Percentiles rank a stretch among this genome's conserved stretches.
Evolutionary conservation across 2,797 vertebrate genomes (phyloP).

Genomic region (Melanotaenia boesemani): DNA sequence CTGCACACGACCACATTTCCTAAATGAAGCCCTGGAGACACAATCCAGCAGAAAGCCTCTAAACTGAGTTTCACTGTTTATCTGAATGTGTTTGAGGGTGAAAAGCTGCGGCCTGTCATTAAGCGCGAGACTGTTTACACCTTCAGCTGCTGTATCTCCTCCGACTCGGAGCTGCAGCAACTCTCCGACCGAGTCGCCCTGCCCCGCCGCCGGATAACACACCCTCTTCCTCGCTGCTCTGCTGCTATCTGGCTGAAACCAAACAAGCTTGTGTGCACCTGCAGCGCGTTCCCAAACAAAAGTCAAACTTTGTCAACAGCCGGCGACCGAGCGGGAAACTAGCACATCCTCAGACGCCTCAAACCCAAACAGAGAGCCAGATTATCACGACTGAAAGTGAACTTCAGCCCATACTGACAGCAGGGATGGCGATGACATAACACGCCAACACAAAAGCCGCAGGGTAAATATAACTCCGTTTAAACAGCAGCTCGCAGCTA

Average conservation of each 20-base stretch:
- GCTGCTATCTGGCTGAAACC: conserved; percentile 54
- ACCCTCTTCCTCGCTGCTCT: conserved; percentile 30
- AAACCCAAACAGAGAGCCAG: conserved; percentile 68
- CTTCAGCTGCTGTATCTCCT: conserved; percentile 1
- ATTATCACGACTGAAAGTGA: conserved; percentile 33
- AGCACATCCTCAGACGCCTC: conserved; percentile 33
- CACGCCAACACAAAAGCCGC: background rate
- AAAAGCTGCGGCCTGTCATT: background rate
- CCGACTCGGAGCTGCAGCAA: background rate
- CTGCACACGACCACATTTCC: too few relatives aligned
- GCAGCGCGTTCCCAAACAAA: conserved; percentile 70
- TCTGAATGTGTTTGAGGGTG: background rate
- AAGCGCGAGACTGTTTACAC: conserved; percentile 26
- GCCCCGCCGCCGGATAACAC: conserved; percentile 18
- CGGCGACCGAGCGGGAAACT: conserved; percentile 42
- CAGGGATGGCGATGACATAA: conserved; percentile 4
- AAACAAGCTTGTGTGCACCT: conserved; percentile 77
- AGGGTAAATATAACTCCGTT: too few relatives aligned
- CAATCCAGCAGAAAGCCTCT: too few relatives aligned
- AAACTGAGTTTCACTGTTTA: conserved; percentile 52
- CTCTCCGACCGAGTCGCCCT: conserved; percentile 34
- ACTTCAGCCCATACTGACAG: background rate
- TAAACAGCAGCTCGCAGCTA: too few relatives aligned
- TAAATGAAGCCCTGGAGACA: too few relatives aligned
- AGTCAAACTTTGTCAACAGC: conserved; percentile 56